Evolutionary conservation across 2,888 invertebrate species (phyloP), one percentile per base, ranked within the genome.

Genomic region (Stenurella melanura): DNA sequence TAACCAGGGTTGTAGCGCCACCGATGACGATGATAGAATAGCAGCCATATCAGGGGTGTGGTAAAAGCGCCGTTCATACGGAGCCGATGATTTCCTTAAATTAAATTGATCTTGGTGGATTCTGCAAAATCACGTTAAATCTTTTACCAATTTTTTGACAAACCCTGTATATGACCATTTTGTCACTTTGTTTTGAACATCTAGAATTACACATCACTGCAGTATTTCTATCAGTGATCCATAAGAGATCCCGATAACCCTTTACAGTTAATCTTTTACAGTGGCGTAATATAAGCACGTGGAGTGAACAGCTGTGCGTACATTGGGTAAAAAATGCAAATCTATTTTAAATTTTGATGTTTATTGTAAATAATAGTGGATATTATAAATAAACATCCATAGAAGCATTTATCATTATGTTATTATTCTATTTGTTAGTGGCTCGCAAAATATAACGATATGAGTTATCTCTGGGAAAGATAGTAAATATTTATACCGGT

Each of bases 271-370:
- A 18, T 58, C 58, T 58, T 58, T 21, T 58, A 58, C 5, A 58
- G 21, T 58, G 58, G 58, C 58, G 58, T 58, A 58, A 21, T 18
- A 58, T 58, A 4, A 50, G 19, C 58, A 58, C 58, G 58, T 19
- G 58, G 18, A 19, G 6, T 21, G 5, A 12, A 18, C 58, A 58
- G 19, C 58, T 58, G 58, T 58, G 10, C 58, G 21, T 7, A 50
- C 50, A 50, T n/a, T 50, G n/a, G 0, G 21, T 15, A 19, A 18
- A 57, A 18, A 58, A 19, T 58, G 58, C 58, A 58, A 58, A 19
- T 58, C 50, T 50, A 50, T 50, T 50, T 50, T 50, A 50, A 50
- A 58, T 58, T 58, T 19, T 7, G 58, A 57, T 18, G 21, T 19
- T 58, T 21, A 21, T 12, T 58, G 58, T 58, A 18, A 58, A 58